Conservation (phyloP, 2,113 vertebrate genomes). For the Anoura caudifer region DNA sequence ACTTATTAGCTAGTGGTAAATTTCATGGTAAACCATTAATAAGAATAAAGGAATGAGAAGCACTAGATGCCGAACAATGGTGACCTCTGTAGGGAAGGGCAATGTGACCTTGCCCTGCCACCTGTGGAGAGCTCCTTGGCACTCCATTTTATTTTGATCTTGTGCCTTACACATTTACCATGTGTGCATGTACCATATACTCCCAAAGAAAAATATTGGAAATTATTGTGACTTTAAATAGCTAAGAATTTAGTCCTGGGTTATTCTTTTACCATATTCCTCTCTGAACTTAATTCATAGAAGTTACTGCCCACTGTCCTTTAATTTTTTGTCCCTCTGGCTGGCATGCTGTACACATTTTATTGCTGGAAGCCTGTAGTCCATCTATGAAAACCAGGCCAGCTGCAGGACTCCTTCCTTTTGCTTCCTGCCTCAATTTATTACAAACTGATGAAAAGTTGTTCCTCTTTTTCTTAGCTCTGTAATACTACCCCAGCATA, state of each 20-base stretch:
- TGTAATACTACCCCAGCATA: not conserved
- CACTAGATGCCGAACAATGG: not conserved
- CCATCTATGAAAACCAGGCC: not conserved
- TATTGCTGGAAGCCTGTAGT: not conserved
- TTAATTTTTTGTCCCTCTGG: not conserved
- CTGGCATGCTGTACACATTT: not conserved
- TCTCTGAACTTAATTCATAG: not conserved
- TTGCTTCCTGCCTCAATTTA: not conserved
- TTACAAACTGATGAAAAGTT: not conserved
- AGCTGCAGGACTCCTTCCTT: not conserved
- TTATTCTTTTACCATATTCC: not conserved
- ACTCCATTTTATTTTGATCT: not conserved
- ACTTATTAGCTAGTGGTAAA: not conserved
- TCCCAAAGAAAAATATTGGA: not conserved
- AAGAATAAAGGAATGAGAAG: not conserved
- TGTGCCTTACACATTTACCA: not conserved
- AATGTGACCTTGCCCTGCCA: fast-evolving
- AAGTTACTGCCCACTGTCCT: not conserved
- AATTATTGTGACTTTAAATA: not conserved
- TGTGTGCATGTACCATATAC: not conserved
- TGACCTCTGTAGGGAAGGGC: not conserved
- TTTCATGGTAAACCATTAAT: not conserved
- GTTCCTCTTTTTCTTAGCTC: not conserved
- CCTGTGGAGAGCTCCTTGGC: not conserved
- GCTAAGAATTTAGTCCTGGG: not conserved